These are phyloP conservation scores for Stegodyphus mimosarum DNA, from an alignment of 1,140 invertebrate species.

Conservation along the genomic window DNA sequence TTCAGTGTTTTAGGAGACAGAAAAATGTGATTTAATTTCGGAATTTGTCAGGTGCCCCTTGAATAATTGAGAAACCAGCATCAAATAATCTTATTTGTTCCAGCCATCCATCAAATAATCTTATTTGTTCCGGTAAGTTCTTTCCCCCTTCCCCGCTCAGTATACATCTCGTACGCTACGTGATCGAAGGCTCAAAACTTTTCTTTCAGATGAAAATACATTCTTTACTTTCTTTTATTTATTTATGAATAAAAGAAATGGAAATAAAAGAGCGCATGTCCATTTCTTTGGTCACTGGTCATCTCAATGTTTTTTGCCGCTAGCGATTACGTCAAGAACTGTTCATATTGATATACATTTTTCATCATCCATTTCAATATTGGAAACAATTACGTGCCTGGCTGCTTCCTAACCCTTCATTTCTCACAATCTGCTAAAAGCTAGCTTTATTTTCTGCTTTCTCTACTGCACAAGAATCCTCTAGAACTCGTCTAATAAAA, in stretches of 20 bases:
- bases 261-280: not conserved
- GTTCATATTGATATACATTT: constrained; percentile 12
- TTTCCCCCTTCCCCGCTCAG: not conserved
- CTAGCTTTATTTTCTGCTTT: no score
- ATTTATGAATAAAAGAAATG: constrained; percentile 11
- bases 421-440: no score
- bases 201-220: constrained; percentile 36
- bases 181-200: constrained; percentile 25
- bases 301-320: not conserved
- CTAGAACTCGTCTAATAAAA: no score
- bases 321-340: not conserved
- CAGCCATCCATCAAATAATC: constrained; percentile 47
- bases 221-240: constrained; percentile 19
- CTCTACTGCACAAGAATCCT: no score
- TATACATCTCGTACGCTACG: not conserved
- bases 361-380: constrained; percentile 47
- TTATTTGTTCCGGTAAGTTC: constrained; percentile 14
- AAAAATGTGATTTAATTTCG: constrained; percentile 52
- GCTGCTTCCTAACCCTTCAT: no score
- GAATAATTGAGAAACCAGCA: constrained; percentile 40
- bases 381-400: constrained; percentile 21
- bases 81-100: constrained; percentile 46
- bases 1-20: constrained; percentile 16
- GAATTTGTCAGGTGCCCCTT: constrained; percentile 42
- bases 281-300: constrained; percentile 22